A percentile compares a stretch with the other conserved stretches of the same genome.
phyloP scores from a whole-genome alignment of 1,140 invertebrate species.

The Reticulitermes speratus region DNA sequence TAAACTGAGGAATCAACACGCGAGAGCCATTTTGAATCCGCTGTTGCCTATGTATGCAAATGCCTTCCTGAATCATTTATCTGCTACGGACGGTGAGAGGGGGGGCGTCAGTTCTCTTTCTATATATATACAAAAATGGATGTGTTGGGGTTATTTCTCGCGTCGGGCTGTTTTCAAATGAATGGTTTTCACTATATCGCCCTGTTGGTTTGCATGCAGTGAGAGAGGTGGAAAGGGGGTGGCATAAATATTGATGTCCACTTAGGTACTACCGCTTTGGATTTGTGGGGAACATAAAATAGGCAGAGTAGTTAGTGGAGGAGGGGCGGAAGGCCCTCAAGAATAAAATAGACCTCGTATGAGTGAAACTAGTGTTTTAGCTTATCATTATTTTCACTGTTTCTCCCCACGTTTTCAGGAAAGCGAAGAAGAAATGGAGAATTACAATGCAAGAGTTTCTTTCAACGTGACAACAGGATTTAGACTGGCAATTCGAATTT shows the following conservation, averaged over 20 bases:
- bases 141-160: constrained; percentile 27
- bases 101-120: not conserved
- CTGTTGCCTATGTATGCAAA: constrained; percentile 18
- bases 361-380: not conserved
- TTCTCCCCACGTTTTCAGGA: too few relatives aligned
- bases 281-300: not conserved
- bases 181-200: constrained; percentile 30
- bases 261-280: not conserved
- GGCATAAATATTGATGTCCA: constrained; percentile 30
- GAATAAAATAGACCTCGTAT: not conserved
- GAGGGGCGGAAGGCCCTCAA: not conserved
- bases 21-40: constrained; percentile 3
- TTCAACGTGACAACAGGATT: too few relatives aligned
- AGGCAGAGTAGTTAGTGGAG: not conserved
- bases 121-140: constrained; percentile 3
- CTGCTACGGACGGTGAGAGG: not conserved
- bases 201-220: not conserved
- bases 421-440: too few relatives aligned
- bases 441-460: too few relatives aligned
- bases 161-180: constrained; percentile 22
- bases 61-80: constrained; percentile 27
- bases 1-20: constrained; percentile 12
- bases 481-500: too few relatives aligned
- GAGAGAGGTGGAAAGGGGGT: not conserved
- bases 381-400: not conserved